Percentiles rank a stretch among this genome's conserved stretches.
These are phyloP conservation scores for Myanophis thanlyinensis DNA, from an alignment of 2,113 vertebrate species.

Conservation along the genomic window DNA sequence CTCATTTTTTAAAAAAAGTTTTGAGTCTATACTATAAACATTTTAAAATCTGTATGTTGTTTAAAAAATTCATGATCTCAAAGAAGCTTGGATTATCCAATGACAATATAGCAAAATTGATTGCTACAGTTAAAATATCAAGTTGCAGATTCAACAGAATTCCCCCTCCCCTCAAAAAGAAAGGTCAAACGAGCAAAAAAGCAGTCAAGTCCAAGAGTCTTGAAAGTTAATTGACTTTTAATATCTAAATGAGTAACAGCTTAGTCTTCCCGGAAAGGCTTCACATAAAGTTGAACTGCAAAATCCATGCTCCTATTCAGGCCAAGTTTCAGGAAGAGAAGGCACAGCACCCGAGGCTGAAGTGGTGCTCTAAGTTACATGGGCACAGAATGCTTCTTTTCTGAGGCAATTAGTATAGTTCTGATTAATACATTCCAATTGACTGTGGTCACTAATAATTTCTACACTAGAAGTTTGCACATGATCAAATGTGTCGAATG, in stretches of 20 bases:
- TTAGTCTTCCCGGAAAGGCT: background rate
- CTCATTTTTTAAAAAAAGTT: background rate
- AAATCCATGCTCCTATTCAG: background rate
- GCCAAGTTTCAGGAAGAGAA: background rate
- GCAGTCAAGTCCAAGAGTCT: background rate
- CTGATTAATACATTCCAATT: background rate
- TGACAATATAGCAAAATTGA: background rate
- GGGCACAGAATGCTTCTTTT: background rate
- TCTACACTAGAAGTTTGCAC: background rate
- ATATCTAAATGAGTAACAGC: background rate
- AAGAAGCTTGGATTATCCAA: background rate
- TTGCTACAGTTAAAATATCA: background rate
- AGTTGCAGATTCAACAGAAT: background rate
- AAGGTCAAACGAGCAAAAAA: background rate
- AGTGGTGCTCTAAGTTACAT: background rate
- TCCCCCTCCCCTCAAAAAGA: background rate
- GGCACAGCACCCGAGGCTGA: background rate
- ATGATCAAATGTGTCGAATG: background rate
- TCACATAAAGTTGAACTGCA: background rate
- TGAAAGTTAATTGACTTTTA: background rate
- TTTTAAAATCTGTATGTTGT: background rate
- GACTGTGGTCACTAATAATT: background rate
- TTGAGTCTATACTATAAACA: background rate
- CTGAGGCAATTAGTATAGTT: background rate
- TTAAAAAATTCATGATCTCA: background rate